Conservation (phyloP, 2,113 vertebrate genomes). For the Vicugna pacos region DNA sequence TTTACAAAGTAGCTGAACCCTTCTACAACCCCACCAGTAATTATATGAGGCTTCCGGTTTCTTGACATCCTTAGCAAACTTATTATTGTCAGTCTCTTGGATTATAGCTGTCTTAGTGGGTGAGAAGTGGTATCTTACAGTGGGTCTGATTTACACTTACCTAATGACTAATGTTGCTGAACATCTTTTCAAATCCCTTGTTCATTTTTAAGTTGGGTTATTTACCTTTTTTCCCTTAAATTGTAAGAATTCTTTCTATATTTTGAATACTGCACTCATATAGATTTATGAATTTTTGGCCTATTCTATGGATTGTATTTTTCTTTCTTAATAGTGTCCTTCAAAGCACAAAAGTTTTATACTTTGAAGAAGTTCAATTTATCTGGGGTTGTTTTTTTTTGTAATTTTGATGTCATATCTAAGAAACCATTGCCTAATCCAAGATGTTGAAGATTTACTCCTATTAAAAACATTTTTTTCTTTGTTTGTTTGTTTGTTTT, state of each 20-base stretch:
- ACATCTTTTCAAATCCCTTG: not conserved
- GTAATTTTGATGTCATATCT: not conserved
- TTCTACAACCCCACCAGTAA: not conserved
- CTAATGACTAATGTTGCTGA: not conserved
- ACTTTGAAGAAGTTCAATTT: not conserved
- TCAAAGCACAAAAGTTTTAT: not conserved
- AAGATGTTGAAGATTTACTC: not conserved
- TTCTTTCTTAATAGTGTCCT: not conserved
- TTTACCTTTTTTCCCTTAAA: not conserved
- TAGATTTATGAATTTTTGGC: not conserved
- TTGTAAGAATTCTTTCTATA: not conserved
- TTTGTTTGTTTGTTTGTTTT: too few species aligned
- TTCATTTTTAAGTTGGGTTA: not conserved
- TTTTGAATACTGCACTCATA: not conserved
- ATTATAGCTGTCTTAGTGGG: not conserved
- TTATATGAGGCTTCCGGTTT: not conserved
- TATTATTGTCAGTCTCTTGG: not conserved
- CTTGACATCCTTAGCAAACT: not conserved
- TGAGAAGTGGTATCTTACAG: not conserved
- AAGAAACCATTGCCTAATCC: not conserved
- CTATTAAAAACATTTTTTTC: too few species aligned
- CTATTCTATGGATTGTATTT: not conserved
- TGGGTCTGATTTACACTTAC: not conserved
- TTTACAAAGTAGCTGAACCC: not conserved
- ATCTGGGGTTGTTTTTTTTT: not conserved